Evolutionary conservation across 1,140 invertebrate species (phyloP), one percentile per base, ranked within the genome.

Genomic region (Bombus sibiricus): DNA sequence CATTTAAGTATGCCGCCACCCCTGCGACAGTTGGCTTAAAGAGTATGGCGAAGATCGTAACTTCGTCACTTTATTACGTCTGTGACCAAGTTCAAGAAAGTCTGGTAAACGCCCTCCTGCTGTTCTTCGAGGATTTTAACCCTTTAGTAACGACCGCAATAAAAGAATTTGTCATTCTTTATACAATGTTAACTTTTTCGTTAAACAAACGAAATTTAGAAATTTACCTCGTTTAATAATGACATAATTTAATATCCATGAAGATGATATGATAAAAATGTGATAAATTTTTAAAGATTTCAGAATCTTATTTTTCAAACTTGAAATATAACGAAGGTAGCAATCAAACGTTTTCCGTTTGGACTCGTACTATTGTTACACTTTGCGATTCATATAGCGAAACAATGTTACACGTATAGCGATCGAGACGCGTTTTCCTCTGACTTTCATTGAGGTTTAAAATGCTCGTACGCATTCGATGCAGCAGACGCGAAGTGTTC

Each of bases 141-240:
- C 59, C 59, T 62, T 62, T 62, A 13, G 59, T 13, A 62, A n/a
- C 59, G 59, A 62, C 28, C n/a, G 64, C n/a, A 32, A n/a, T 15
- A 32, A 66, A 32, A 66, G n/a, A 2, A 32, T 66, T 32, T 32
- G 64, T 32, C n/a, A 34, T 32, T 34, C 18, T 22, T 22, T 53
- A 0, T 53, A 53, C 47, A 22, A 53, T 53, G 47, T 53, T 53
- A 22, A 53, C 18, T 53, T 53, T 53, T 53, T 22, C 47, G 8
- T 53, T 53, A 53, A 53, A 53, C 28, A 2, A 64, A 64, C n/a
- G 15, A 66, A 66, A 18, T 62, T 13, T 12, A n/a, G 59, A 62
- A 62, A 62, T 62, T n/a, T n/a, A 22, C 8, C 0, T 0, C 18
- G 1, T 53, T 0, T 22, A 53, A 53, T 22, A 6, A 8, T 0